These are phyloP conservation scores for Neomonachus schauinslandi DNA, from an alignment of 2,113 vertebrate species.

Conservation along the genomic window DNA sequence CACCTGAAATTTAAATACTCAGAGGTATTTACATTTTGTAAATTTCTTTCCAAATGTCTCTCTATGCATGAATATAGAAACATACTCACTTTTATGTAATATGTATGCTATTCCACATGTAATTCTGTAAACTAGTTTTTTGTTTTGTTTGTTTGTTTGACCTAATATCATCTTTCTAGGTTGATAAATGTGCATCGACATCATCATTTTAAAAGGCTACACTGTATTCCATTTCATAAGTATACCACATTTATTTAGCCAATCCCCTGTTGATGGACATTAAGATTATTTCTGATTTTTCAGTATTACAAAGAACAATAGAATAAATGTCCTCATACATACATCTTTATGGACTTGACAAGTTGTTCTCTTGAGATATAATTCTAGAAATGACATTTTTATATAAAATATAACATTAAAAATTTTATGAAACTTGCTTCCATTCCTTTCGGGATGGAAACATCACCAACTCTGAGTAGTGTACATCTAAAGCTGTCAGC, in stretches of 20 bases:
- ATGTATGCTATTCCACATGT: not conserved
- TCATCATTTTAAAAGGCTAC: not conserved
- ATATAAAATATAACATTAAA: not conserved
- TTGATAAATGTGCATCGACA: not conserved
- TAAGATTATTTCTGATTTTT: not conserved
- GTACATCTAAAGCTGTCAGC: not conserved
- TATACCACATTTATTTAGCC: not conserved
- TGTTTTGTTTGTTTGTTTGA: not conserved
- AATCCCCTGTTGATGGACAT: not conserved
- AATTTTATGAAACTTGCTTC: not conserved
- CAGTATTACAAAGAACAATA: not conserved
- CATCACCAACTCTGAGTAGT: not conserved
- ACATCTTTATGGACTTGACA: not conserved
- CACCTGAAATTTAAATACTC: not conserved
- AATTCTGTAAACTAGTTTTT: not conserved
- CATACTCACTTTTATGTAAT: not conserved
- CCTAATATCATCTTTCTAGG: not conserved
- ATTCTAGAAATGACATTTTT: not conserved
- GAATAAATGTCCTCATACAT: not conserved
- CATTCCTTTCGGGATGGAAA: not conserved
- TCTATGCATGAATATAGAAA: not conserved
- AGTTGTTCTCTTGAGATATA: not conserved
- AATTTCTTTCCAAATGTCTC: not conserved
- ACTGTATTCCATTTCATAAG: not conserved
- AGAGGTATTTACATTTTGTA: not conserved